Percentiles rank a stretch among this genome's conserved stretches.
Conservation (phyloP, 2,797 vertebrate species). For the Calcarius lapponicus region DNA sequence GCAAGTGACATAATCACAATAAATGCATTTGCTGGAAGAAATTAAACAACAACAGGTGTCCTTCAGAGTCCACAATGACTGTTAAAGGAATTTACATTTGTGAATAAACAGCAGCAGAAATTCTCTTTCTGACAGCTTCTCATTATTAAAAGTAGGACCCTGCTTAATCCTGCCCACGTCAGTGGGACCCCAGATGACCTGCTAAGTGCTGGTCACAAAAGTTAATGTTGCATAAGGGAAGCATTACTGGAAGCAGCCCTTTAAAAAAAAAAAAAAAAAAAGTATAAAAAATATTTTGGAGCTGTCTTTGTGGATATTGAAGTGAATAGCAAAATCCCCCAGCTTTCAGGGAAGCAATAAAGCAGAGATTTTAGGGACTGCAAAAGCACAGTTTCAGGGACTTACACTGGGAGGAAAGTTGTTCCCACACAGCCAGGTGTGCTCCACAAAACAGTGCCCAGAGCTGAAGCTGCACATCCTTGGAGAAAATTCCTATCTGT, state of each 20-base stretch:
- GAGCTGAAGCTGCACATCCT: neutral
- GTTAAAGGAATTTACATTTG: conserved; percentile 32
- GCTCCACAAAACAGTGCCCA: neutral
- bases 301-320: neutral
- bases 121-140: conserved; percentile 45
- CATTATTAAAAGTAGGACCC: conserved; percentile 42
- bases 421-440: neutral
- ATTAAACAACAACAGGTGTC: conserved; percentile 52
- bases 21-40: conserved; percentile 30
- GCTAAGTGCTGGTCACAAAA: conserved; percentile 17
- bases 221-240: neutral
- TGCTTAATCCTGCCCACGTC: conserved; percentile 29
- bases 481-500: neutral
- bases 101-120: conserved; percentile 49
- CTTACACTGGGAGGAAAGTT: neutral
- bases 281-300: neutral
- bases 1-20: neutral
- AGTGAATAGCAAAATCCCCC: neutral
- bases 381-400: neutral
- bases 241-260: neutral
- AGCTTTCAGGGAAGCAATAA: neutral
- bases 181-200: conserved; percentile 33
- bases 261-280: neutral
- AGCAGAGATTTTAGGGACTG: neutral
- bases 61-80: neutral